A percentile compares a stretch with the other conserved stretches of the same genome.
phyloP scores from a whole-genome alignment of 2,888 invertebrate species.

The Orthonevra nobilis region DNA sequence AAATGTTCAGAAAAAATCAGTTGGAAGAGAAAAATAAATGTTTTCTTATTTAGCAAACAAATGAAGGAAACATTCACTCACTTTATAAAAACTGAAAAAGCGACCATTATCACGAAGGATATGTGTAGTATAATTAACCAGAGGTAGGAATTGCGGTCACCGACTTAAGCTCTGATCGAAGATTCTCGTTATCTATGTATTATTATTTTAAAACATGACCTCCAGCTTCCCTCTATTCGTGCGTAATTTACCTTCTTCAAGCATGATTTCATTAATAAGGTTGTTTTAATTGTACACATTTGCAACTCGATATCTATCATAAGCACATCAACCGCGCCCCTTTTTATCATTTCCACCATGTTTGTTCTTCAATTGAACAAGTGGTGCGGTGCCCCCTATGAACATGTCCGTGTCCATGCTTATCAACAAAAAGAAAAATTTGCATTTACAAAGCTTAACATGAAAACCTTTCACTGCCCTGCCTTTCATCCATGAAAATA shows the following conservation, averaged over 20 bases:
- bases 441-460: conserved; percentile 37
- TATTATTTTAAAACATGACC: too few relatives aligned
- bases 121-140: too few relatives aligned
- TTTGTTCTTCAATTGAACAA: conserved; percentile 69
- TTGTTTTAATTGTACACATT: conserved; percentile 47
- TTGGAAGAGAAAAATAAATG: too few relatives aligned
- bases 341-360: conserved; percentile 68
- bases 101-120: too few relatives aligned
- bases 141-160: too few relatives aligned
- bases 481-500: conserved; percentile 23
- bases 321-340: conserved; percentile 66
- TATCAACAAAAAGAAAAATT: conserved; percentile 18
- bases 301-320: conserved; percentile 60
- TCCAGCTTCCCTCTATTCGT: too few relatives aligned
- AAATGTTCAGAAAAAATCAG: too few relatives aligned
- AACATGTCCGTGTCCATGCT: conserved; percentile 45
- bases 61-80: too few relatives aligned
- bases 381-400: conserved; percentile 45
- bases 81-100: too few relatives aligned
- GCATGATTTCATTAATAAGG: conserved; percentile 29
- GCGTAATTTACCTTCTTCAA: conserved; percentile 14
- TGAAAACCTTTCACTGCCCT: conserved; percentile 26
- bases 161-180: too few relatives aligned
- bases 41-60: too few relatives aligned
- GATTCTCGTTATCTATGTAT: too few relatives aligned